Evolutionary conservation across 2,113 vertebrate genomes (phyloP), one percentile per base, ranked within the genome.

Genomic region (Thalassoma bifasciatum): DNA sequence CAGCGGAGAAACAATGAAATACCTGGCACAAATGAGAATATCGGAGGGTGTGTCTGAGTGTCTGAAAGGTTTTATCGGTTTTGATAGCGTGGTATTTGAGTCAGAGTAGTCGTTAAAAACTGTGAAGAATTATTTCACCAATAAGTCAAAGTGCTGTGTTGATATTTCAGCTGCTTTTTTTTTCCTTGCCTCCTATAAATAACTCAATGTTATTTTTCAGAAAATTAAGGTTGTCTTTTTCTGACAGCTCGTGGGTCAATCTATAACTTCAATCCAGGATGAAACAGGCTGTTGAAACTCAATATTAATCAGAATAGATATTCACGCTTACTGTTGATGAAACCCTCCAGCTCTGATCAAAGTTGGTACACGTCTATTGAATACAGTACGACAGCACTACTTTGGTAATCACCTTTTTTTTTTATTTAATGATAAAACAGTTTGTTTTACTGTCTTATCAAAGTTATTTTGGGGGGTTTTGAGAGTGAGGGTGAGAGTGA

Each of bases 1-100:
- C 51, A 51, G n/a, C 58, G 30, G 63, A 62, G 70, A 81, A 75
- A 86, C 64, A 17, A 66, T 70, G 65, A 79, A 75, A 76, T 72
- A 58, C 24, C 59, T 74, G 85, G 82, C 68, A 40, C 72, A 83
- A 88, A 85, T 73, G 69, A 89, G 68, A 67, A 82, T 81, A 83
- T 84, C 44, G 71, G 51, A 63, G 51, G 60, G 34, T 42, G 59
- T 42, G 59, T 72, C 36, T 60, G 54, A 54, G 36, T 69, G 57
- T 77, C 37, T 53, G 51, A 68, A 65, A 69, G 14, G 19, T 77
- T 81, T 69, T 64, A 76, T 75, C 62, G 58, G 4, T 56, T 81
- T 50, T 74, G 40, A 79, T 74, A 30, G 47, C 2, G 38, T 77
- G 62, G 46, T 53, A 72, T 84, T 77, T 82, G 63, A 79, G 69